A percentile compares a stretch with the other conserved stretches of the same genome.
Conservation (phyloP, 2,797 vertebrate genomes). For the Perdix hodgsoniae region DNA sequence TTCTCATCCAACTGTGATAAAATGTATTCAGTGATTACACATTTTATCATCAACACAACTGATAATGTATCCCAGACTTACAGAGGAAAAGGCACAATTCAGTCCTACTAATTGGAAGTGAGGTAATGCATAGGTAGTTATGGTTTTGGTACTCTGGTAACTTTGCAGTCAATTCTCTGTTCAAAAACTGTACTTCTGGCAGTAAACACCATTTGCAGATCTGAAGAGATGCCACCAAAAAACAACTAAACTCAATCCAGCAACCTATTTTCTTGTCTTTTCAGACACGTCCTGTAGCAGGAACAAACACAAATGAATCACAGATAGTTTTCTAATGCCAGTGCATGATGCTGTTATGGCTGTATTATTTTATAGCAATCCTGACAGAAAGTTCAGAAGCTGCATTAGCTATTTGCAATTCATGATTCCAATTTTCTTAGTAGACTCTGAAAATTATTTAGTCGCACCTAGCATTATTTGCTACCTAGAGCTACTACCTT, state of each 20-base stretch:
- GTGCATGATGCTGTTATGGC: neutral
- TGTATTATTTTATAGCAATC: neutral
- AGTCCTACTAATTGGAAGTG: neutral
- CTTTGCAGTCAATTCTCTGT: neutral
- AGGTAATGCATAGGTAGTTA: neutral
- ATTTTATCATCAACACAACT: slow-evolving; percentile 52
- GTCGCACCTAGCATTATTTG: neutral
- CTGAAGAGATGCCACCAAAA: neutral
- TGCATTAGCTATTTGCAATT: neutral
- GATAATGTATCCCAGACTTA: slow-evolving; percentile 23
- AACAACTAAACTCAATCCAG: neutral
- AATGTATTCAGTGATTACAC: slow-evolving; percentile 58
- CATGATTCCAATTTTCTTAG: neutral
- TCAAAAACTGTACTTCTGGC: neutral
- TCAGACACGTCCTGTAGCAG: neutral
- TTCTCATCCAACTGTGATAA: slow-evolving; percentile 66
- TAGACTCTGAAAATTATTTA: neutral
- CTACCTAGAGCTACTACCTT: neutral
- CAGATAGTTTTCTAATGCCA: neutral
- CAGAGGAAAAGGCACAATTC: slow-evolving; percentile 3
- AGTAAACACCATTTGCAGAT: neutral
- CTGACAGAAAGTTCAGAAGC: neutral
- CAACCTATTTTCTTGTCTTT: neutral
- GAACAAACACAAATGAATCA: neutral
- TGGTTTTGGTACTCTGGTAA: neutral